phyloP scores from a whole-genome alignment of 2,797 vertebrate genomes.

The Acrossocheilus wenchowensis region DNA sequence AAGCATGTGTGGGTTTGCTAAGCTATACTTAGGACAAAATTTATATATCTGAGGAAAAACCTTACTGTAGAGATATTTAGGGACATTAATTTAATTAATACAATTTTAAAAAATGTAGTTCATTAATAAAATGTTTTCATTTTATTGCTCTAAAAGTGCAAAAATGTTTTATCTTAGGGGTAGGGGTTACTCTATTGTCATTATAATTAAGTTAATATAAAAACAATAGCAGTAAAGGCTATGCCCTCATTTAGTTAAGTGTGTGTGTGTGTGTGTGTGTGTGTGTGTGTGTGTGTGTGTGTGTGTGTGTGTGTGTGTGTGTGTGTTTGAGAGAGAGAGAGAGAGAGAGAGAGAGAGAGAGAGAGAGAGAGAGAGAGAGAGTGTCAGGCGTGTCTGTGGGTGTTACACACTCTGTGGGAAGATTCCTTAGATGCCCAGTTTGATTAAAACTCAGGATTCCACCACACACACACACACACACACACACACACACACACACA shows the following conservation, averaged over 20 bases:
- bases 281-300: too few relatives aligned
- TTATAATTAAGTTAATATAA: not conserved
- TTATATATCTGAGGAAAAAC: not conserved
- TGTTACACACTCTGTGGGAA: constrained; percentile 67
- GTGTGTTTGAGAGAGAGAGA: too few relatives aligned
- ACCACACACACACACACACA: constrained; percentile 56
- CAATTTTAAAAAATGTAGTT: not conserved
- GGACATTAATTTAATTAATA: not conserved
- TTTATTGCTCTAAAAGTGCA: not conserved
- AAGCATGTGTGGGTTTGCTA: not conserved
- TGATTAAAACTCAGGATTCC: constrained; percentile 67
- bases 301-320: too few relatives aligned
- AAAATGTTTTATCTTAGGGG: not conserved
- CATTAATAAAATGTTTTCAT: not conserved
- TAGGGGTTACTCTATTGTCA: not conserved
- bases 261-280: constrained; percentile 31
- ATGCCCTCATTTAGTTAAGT: not conserved
- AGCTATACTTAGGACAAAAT: not conserved
- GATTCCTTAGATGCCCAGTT: constrained; percentile 59
- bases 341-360: too few relatives aligned
- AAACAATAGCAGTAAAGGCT: not conserved
- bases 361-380: too few relatives aligned
- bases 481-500: constrained; percentile 50
- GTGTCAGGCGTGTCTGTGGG: constrained; percentile 46
- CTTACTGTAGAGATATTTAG: not conserved